Evolutionary conservation across 2,888 invertebrate species (phyloP).

Genomic region (Hemithea aestivaria): DNA sequence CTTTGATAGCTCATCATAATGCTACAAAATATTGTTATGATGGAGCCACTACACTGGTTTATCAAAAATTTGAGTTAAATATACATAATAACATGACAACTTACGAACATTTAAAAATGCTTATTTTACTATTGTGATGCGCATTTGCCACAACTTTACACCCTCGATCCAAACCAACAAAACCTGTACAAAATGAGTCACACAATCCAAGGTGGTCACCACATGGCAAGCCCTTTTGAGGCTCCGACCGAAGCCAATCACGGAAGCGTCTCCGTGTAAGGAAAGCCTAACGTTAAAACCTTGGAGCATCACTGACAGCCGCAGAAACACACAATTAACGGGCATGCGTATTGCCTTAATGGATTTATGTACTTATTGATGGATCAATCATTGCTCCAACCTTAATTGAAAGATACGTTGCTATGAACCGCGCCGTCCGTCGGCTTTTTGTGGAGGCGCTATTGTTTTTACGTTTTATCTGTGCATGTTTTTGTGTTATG

Average conservation of each 20-base stretch:
- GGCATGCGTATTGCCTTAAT: slow-evolving; percentile 66
- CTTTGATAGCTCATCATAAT: too few relatives aligned
- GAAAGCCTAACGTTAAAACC: slow-evolving; percentile 13
- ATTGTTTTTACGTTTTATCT: slow-evolving; percentile 17
- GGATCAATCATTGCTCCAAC: slow-evolving; percentile 67
- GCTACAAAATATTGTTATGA: too few relatives aligned
- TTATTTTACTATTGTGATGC: too few relatives aligned
- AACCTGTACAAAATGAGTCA: too few relatives aligned
- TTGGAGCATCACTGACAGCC: slow-evolving; percentile 44
- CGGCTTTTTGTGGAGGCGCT: slow-evolving; percentile 21
- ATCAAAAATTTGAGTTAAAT: too few relatives aligned
- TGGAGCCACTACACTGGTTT: too few relatives aligned
- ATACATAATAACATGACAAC: too few relatives aligned
- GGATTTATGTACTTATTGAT: slow-evolving; percentile 76
- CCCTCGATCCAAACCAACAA: too few relatives aligned
- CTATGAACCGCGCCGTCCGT: slow-evolving; percentile 25
- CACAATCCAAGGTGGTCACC: too few relatives aligned
- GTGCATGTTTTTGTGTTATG: slow-evolving; percentile 10
- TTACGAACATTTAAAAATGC: too few relatives aligned
- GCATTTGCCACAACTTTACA: too few relatives aligned
- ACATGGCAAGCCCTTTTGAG: not conserved
- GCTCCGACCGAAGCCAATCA: slow-evolving; percentile 1
- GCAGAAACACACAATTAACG: slow-evolving; percentile 71
- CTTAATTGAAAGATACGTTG: slow-evolving; percentile 68
- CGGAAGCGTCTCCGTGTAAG: slow-evolving; percentile 20